Percentiles rank a stretch among this genome's conserved stretches.
Evolutionary conservation across 2,797 vertebrate species (phyloP).

Genomic region (Vespertilio murinus): DNA sequence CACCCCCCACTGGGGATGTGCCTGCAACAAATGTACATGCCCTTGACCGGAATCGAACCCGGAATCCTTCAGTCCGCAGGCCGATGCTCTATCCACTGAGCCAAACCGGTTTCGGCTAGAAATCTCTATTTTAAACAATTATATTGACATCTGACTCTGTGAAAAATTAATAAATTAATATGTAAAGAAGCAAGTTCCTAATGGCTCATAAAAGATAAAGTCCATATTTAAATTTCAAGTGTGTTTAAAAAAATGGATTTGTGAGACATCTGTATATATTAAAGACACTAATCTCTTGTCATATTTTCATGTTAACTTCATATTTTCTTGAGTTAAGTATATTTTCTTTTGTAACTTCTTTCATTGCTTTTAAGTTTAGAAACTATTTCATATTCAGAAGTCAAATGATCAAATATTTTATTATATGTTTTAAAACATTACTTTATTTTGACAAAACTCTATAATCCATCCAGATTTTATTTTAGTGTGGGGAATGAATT

Average conservation of each 20-base stretch:
- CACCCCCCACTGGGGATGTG: too few relatives aligned
- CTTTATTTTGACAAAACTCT: background rate
- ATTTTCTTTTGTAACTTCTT: conserved; percentile 45
- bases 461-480: background rate
- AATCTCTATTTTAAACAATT: conserved; percentile 3
- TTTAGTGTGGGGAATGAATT: background rate
- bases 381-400: background rate
- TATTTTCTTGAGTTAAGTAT: conserved; percentile 19
- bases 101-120: too few relatives aligned
- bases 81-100: too few relatives aligned
- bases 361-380: conserved; percentile 34
- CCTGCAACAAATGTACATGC: too few relatives aligned
- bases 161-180: conserved; percentile 3
- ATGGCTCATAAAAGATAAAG: background rate
- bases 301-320: background rate
- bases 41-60: too few relatives aligned
- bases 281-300: background rate
- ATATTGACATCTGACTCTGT: background rate
- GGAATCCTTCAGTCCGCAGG: too few relatives aligned
- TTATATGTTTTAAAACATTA: background rate
- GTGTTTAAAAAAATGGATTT: background rate
- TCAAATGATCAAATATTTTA: background rate
- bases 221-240: background rate
- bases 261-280: background rate
- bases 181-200: background rate